Evolutionary conservation across 2,113 vertebrate species (phyloP).

Genomic region (Pelmatolapia mariae): DNA sequence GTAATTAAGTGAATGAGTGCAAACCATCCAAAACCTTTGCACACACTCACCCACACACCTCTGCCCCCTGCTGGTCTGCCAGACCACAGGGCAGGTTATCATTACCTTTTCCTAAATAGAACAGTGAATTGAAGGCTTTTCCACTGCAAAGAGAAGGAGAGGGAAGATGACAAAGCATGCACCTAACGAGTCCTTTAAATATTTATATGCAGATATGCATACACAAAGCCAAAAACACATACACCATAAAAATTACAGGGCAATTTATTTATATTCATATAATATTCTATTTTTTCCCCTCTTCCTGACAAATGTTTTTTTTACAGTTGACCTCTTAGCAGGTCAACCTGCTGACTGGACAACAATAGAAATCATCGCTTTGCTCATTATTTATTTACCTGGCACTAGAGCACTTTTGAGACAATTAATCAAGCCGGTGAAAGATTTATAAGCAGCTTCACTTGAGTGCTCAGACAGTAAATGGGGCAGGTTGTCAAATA

Average conservation of each 20-base stretch:
- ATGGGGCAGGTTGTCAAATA: slow-evolving; percentile 63
- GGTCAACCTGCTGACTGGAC: slow-evolving; percentile 54
- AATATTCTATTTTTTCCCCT: slow-evolving; percentile 14
- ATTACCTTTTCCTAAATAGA: slow-evolving; percentile 1
- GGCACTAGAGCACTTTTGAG: slow-evolving; percentile 57
- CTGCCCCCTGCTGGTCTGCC: slow-evolving; percentile 46
- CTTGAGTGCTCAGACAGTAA: slow-evolving; percentile 56
- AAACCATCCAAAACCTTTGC: background rate
- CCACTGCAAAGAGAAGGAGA: background rate
- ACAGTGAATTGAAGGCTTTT: background rate
- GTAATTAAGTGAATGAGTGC: slow-evolving; percentile 46
- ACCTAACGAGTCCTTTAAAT: background rate
- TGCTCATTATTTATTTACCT: slow-evolving; percentile 71
- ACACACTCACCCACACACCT: background rate
- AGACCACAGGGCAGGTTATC: background rate
- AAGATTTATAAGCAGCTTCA: slow-evolving; percentile 69
- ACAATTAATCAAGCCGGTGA: slow-evolving; percentile 68
- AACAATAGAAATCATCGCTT: slow-evolving; percentile 64
- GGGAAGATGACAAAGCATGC: background rate
- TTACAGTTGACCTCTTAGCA: slow-evolving; percentile 30
- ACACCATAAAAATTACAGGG: background rate
- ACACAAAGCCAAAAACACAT: background rate
- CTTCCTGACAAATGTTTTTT: background rate
- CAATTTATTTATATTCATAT: slow-evolving; percentile 14
- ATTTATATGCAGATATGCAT: background rate